Percentiles rank a stretch among this genome's conserved stretches.
phyloP scores from a whole-genome alignment of 2,797 vertebrate genomes.

The Synaphobranchus kaupii region DNA sequence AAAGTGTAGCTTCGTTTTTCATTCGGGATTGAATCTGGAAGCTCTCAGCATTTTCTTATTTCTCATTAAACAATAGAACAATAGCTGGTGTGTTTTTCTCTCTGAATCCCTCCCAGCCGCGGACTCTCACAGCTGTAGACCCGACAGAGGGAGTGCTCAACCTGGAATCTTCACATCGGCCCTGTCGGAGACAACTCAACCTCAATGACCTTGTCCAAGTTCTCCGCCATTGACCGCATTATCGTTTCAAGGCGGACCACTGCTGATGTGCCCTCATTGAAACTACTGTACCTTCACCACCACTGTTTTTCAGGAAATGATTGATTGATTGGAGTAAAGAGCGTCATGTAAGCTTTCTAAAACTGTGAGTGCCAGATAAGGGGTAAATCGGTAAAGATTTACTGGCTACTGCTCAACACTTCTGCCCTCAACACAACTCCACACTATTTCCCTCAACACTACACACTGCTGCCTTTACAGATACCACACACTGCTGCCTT shows the following conservation, averaged over 20 bases:
- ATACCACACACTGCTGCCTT: not conserved
- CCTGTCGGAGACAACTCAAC: not conserved
- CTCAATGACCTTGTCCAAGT: not conserved
- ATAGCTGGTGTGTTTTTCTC: conserved; percentile 62
- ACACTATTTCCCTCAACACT: not conserved
- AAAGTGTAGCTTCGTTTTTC: conserved; percentile 60
- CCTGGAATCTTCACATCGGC: conserved; percentile 3
- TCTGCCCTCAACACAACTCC: not conserved
- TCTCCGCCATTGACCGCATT: not conserved
- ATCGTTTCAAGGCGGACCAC: not conserved
- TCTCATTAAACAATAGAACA: conserved; percentile 77
- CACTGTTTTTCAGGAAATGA: not conserved
- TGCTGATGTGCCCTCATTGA: not conserved
- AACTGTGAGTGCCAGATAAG: not conserved
- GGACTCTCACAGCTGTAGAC: conserved; percentile 38
- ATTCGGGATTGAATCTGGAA: conserved; percentile 65
- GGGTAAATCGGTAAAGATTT: not conserved
- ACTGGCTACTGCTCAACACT: not conserved
- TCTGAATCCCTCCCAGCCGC: conserved; percentile 52
- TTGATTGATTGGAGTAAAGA: not conserved
- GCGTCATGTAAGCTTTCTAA: not conserved
- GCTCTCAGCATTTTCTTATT: conserved; percentile 75
- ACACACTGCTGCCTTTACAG: not conserved
- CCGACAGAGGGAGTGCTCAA: conserved; percentile 19
- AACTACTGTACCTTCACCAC: not conserved